Percentiles rank a stretch among this genome's conserved stretches.
Evolutionary conservation across 2,797 vertebrate genomes (phyloP).

Genomic region (Harpagifer antarcticus): DNA sequence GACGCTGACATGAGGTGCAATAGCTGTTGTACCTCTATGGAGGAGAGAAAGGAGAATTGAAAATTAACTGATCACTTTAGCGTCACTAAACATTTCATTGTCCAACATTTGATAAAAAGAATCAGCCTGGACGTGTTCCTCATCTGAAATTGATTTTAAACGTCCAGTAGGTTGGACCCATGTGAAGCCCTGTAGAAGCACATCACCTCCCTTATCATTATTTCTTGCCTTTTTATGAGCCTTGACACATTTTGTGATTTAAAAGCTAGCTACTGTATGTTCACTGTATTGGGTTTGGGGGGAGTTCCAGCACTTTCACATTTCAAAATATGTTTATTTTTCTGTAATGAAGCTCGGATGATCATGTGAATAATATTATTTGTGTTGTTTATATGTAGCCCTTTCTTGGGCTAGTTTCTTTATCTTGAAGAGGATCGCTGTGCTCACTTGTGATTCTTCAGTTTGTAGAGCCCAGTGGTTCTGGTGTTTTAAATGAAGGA

Average conservation of each 20-base stretch:
- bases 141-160: slow-evolving; percentile 13
- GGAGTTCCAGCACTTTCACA: slow-evolving; percentile 69
- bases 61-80: slow-evolving; percentile 36
- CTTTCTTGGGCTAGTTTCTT: slow-evolving; percentile 3
- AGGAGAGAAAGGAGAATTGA: slow-evolving; percentile 49
- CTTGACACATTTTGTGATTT: slow-evolving; percentile 55
- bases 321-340: slow-evolving; percentile 28
- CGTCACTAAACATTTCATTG: slow-evolving; percentile 45
- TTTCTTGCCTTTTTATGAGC: slow-evolving; percentile 39
- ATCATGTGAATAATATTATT: slow-evolving; percentile 49
- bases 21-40: slow-evolving; percentile 21
- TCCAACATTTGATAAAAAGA: slow-evolving; percentile 49
- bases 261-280: slow-evolving; percentile 51
- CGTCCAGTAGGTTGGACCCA: background rate
- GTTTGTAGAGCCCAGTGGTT: slow-evolving; percentile 14
- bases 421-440: slow-evolving; percentile 37
- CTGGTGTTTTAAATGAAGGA: slow-evolving; percentile 31
- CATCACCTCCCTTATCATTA: background rate
- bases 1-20: slow-evolving; percentile 32
- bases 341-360: slow-evolving; percentile 34
- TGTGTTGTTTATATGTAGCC: slow-evolving; percentile 16
- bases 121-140: slow-evolving; percentile 28
- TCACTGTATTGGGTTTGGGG: slow-evolving; percentile 48
- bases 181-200: slow-evolving; percentile 10
- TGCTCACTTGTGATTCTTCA: slow-evolving; percentile 45